Percentiles rank a stretch among this genome's conserved stretches.
Evolutionary conservation across 2,113 vertebrate species (phyloP).

Genomic region (Dasypus novemcinctus): DNA sequence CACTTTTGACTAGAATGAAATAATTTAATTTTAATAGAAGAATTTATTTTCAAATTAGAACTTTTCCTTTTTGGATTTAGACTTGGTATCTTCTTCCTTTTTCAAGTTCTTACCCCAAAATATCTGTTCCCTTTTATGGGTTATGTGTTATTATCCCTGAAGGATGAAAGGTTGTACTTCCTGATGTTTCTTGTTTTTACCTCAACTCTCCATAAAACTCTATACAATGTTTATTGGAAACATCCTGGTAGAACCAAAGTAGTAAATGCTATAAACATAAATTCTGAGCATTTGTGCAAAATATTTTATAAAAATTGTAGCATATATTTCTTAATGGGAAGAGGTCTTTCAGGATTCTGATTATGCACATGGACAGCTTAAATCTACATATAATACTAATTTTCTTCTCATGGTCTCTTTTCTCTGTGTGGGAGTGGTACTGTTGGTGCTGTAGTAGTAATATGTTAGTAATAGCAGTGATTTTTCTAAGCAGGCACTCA

Average conservation of each 20-base stretch:
- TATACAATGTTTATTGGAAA: background rate
- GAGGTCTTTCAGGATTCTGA: background rate
- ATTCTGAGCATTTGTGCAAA: background rate
- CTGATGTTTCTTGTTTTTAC: background rate
- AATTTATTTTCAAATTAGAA: too few relatives aligned
- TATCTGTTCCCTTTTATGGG: background rate
- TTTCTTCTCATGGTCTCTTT: background rate
- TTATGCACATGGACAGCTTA: background rate
- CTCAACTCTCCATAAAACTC: background rate
- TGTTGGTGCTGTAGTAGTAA: background rate
- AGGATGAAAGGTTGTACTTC: background rate
- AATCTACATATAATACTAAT: background rate
- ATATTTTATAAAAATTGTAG: conserved; percentile 6
- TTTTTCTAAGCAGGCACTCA: background rate
- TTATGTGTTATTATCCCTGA: background rate
- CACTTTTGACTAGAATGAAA: background rate
- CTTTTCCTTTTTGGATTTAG: too few relatives aligned
- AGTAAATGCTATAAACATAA: background rate
- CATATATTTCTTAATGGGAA: background rate
- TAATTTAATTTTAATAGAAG: background rate
- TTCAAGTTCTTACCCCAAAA: too few relatives aligned
- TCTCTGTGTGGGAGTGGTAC: background rate
- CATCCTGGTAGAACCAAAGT: background rate
- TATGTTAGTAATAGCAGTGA: background rate
- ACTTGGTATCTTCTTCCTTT: too few relatives aligned